Conservation (phyloP, 2,797 vertebrate species). For the Molothrus ater region DNA sequence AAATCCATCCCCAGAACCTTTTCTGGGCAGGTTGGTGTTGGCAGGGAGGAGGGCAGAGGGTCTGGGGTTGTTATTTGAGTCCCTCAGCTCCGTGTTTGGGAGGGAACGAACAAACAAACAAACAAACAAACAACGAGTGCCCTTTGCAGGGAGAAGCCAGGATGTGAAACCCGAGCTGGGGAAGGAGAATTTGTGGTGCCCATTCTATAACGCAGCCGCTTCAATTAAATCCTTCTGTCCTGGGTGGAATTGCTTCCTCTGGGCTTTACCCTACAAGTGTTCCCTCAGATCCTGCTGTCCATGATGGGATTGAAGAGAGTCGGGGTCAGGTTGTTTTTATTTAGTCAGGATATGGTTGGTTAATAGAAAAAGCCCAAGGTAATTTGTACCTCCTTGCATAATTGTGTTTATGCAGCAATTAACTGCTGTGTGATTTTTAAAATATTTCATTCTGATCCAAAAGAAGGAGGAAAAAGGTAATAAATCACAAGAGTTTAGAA, state of each 20-base stretch:
- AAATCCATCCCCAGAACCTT: background rate
- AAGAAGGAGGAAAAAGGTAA: background rate
- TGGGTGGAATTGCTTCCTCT: constrained; percentile 1
- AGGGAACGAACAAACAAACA: background rate
- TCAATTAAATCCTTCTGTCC: background rate
- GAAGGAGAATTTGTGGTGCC: background rate
- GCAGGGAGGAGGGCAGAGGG: background rate
- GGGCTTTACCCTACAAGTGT: background rate
- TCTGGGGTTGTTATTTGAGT: background rate
- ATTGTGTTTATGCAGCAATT: constrained; percentile 34
- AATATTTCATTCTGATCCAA: background rate
- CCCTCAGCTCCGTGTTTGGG: background rate
- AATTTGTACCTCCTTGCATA: constrained; percentile 7
- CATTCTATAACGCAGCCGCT: background rate
- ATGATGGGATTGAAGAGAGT: background rate
- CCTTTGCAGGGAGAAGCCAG: constrained; percentile 1
- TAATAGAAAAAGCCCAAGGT: background rate
- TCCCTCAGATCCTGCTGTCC: background rate
- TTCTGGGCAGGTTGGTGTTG: background rate
- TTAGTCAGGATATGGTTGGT: background rate
- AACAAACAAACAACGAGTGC: background rate
- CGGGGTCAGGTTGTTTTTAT: background rate
- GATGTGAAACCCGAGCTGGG: background rate
- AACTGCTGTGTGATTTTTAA: background rate
- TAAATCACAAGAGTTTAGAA: constrained; percentile 7